These are phyloP conservation scores for Bergia puertoricense DNA, from an alignment of 92 coral and sea anemone genomes.

Conservation along the genomic window DNA sequence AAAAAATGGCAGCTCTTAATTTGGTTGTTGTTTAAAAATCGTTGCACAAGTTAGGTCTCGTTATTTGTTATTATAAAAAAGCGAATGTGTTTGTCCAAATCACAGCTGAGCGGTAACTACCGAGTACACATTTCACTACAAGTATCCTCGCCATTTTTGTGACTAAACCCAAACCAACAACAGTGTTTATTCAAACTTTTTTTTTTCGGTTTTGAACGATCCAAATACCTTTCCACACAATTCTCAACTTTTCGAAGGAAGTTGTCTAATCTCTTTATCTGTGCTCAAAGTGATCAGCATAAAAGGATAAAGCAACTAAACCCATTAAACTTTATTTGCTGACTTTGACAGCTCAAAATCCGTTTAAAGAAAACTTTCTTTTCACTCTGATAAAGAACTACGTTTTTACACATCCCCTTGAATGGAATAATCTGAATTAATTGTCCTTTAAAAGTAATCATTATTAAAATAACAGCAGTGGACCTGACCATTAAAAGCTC, in stretches of 20 bases:
- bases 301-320: constrained; percentile 47
- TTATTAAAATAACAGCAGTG: constrained; percentile 20
- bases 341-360: constrained; percentile 64
- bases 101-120: not conserved
- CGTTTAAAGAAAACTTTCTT: constrained; percentile 64
- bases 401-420: constrained; percentile 41
- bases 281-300: constrained; percentile 25
- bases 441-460: constrained; percentile 44
- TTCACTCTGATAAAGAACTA: constrained; percentile 34
- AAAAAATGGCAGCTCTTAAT: constrained; percentile 10
- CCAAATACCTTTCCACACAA: constrained; percentile 3
- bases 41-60: not conserved
- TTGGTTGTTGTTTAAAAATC: constrained; percentile 5
- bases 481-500: constrained; percentile 13
- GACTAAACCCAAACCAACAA: not conserved
- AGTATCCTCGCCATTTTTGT: not conserved
- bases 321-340: constrained; percentile 72
- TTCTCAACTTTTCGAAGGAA: not conserved
- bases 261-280: constrained; percentile 12
- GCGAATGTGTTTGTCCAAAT: not conserved
- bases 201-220: not conserved
- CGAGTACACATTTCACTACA: not conserved
- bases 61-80: not conserved
- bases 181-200: not conserved
- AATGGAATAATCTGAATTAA: constrained; percentile 28